Evolutionary conservation across 1,140 invertebrate species (phyloP), one percentile per base, ranked within the genome.

Genomic region (Vanessa atalanta): DNA sequence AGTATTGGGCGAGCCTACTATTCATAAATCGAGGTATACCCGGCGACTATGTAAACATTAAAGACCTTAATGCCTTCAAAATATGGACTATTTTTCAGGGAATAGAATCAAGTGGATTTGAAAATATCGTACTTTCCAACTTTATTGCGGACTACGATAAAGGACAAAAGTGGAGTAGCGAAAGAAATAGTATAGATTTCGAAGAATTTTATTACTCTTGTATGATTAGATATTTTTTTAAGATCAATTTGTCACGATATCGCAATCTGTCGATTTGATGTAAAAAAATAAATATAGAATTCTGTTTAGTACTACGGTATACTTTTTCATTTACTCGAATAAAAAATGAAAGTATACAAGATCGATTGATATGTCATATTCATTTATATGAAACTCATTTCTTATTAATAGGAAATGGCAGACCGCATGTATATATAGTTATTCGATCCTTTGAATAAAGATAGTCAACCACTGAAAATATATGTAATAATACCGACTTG

Each of bases 91-190:
- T 20, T 64, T 51, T 68, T 3, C 13, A 20, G n/a, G 13, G 37
- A 63, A 47, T 20, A 23, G 20, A 15, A 53, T 68, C 20, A 4
- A 20, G 15, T 20, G 13, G 0, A 70, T 63, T 63, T 70, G 60
- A 43, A 43, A n/a, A 43, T 31, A 48, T 43, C 37, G 60, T 69
- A 74, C 66, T 15, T 50, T 64, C 78, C 76, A 84, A 87, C 78
- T 85, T 87, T 87, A 84, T 79, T 83, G 80, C 82, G 66, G 73
- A 82, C 75, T 77, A 57, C 78, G 83, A 82, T 81, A 82, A 78
- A 79, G 76, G 73, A 73, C 75, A 57, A 76, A 77, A 80, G 76
- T 76, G 70, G 57, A 73, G 57, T 61, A 81, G 55, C 77, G 74
- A 79, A 79, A 83, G 81, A 72, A 84, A 79, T 78, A 79, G 74